phyloP scores from a whole-genome alignment of 2,113 vertebrate genomes.

The Campylomormyrus tamandua region DNA sequence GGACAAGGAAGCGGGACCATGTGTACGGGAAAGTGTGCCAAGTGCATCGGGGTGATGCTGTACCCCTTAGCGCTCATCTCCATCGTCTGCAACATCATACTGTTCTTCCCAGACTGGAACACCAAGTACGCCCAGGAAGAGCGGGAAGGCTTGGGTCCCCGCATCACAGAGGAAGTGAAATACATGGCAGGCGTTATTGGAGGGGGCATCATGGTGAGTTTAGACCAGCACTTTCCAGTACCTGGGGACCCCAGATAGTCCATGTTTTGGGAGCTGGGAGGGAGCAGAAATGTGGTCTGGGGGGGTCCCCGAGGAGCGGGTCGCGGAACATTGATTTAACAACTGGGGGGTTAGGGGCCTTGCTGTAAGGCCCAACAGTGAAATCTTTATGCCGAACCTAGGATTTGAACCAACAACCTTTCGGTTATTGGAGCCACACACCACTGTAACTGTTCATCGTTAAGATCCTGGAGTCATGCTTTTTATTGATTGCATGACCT shows the following conservation, averaged over 20 bases:
- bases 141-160: rapidly evolving
- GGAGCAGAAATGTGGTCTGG: background rate
- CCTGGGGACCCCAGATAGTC: background rate
- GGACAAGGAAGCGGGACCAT: conserved; percentile 36
- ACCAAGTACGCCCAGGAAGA: conserved; percentile 49
- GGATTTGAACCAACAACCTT: background rate
- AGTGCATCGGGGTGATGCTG: conserved; percentile 51
- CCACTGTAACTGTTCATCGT: background rate
- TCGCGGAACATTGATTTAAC: background rate
- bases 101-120: conserved; percentile 64
- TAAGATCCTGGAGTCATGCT: background rate
- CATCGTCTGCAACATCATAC: conserved; percentile 65
- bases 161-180: conserved; percentile 63
- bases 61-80: conserved; percentile 58
- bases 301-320: background rate
- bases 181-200: conserved; percentile 69
- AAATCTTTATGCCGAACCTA: background rate
- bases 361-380: background rate
- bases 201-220: conserved; percentile 65
- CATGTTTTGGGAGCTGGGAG: background rate
- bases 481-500: background rate
- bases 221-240: background rate
- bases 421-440: background rate
- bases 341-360: background rate
- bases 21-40: conserved; percentile 66